Conservation (phyloP, 2,888 invertebrate species). For the Tortrix viridana region DNA sequence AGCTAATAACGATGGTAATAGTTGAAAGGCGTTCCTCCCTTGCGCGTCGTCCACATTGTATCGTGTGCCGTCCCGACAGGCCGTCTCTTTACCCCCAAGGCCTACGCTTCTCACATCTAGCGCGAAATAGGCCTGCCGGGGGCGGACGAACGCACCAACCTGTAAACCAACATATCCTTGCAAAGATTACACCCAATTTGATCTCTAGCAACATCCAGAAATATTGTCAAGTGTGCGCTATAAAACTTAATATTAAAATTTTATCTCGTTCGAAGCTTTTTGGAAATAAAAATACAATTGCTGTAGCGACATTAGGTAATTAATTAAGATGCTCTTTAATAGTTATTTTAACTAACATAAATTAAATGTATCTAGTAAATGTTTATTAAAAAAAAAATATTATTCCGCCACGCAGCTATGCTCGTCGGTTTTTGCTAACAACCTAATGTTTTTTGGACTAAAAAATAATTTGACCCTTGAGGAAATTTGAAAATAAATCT, state of each 20-base stretch:
- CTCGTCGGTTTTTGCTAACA: slow-evolving; percentile 1
- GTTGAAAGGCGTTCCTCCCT: neutral
- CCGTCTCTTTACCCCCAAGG: slow-evolving; percentile 2
- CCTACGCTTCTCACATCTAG: slow-evolving; percentile 16
- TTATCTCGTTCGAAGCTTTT: neutral
- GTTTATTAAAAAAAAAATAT: neutral
- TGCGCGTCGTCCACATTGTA: neutral
- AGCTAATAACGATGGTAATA: slow-evolving; percentile 1
- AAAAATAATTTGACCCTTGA: neutral
- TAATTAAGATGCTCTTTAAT: neutral
- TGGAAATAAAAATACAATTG: slow-evolving; percentile 7
- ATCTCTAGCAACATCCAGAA: neutral
- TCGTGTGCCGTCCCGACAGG: slow-evolving; percentile 3
- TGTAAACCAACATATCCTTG: neutral
- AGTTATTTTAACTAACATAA: slow-evolving; percentile 1
- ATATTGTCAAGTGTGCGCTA: slow-evolving; percentile 1
- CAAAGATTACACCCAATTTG: neutral
- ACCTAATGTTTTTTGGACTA: neutral
- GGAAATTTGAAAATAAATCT: neutral
- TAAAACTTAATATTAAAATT: slow-evolving; percentile 8
- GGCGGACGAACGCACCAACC: neutral
- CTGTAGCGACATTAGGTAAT: slow-evolving; percentile 25
- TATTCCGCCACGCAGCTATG: slow-evolving; percentile 10
- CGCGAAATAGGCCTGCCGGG: slow-evolving; percentile 25
- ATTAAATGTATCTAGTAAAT: neutral